Evolutionary conservation across 2,113 vertebrate species (phyloP).

Genomic region (Bos taurus): DNA sequence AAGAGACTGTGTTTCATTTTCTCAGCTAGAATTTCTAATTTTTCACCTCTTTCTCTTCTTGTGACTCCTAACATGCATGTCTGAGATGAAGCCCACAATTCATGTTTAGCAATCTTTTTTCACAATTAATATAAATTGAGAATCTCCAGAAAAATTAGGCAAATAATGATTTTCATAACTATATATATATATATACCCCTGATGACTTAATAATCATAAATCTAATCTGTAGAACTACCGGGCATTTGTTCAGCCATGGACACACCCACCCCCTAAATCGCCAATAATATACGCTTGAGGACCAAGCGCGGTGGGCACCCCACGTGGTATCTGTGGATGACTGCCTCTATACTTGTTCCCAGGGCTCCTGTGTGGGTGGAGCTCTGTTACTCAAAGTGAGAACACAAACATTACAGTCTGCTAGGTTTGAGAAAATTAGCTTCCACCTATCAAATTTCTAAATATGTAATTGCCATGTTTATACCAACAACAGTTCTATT

Average conservation of each 20-base stretch:
- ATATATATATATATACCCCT: background rate
- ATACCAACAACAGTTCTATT: background rate
- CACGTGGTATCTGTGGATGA: fast-evolving
- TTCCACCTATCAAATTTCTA: background rate
- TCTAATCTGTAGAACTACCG: background rate
- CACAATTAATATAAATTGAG: background rate
- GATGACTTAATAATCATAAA: background rate
- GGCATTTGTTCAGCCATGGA: background rate
- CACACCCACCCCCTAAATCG: background rate
- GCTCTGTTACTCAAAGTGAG: background rate
- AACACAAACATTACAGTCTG: background rate
- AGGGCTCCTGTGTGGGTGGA: fast-evolving
- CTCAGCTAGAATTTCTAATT: background rate
- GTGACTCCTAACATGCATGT: background rate
- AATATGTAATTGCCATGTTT: background rate
- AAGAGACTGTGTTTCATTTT: background rate
- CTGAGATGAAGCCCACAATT: background rate
- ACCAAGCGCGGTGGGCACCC: too few species aligned
- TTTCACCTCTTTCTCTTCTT: background rate
- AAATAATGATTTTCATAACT: background rate
- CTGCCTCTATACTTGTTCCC: background rate
- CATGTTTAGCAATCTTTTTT: background rate
- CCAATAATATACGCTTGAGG: background rate
- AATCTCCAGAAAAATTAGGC: background rate
- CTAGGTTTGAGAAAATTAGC: background rate